Evolutionary conservation across 2,113 vertebrate genomes (phyloP), one percentile per base, ranked within the genome.

Genomic region (Furnarius figulus): DNA sequence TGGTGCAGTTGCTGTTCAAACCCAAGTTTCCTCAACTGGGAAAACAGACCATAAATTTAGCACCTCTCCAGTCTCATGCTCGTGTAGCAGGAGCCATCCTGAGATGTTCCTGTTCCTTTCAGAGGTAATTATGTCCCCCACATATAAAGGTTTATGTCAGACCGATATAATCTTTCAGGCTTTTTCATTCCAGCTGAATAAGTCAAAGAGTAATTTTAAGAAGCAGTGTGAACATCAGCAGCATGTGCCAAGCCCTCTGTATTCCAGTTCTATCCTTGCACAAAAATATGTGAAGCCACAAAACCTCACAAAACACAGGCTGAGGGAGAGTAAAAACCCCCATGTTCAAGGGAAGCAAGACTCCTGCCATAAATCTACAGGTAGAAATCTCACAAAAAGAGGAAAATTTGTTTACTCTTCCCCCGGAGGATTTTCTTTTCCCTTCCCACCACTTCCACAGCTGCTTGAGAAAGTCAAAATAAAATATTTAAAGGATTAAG

Each of bases 181-280:
- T 42, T 87, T 95, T 96, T 79, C 92, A 76, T 65, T 93, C 66
- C 66, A 46, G 53, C 65, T 75, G 79, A 94, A 77, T 95, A 97
- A 97, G 91, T 95, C 91, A 97, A 91, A 87, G 22, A 56, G 87
- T 49, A 87, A 94, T 93, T 96, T 92, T 65, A 74, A 83, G 63
- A 24, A 62, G 40, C 27, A 2, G 17, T 5, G 37, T 67, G 80
- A 96, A 87, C 56, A 81, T 49, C 76, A 53, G 66, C 50, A 58
- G 63, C 21, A 59, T 6, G 53, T 90, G 76, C 47, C 65, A 72
- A 84, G n/a, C 15, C 33, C 39, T 33, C 35, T 33, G 12, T 55
- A 71, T 84, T 86, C 49, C 72, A 56, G 3, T 65, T 83, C 72
- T n/a, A 9, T 28, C 44, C 28, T 81, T 53, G 47, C 68, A 77